Base-by-base conservation (phyloP, 2,888 invertebrate genomes). In the Trileptium ribeirensis region DNA sequence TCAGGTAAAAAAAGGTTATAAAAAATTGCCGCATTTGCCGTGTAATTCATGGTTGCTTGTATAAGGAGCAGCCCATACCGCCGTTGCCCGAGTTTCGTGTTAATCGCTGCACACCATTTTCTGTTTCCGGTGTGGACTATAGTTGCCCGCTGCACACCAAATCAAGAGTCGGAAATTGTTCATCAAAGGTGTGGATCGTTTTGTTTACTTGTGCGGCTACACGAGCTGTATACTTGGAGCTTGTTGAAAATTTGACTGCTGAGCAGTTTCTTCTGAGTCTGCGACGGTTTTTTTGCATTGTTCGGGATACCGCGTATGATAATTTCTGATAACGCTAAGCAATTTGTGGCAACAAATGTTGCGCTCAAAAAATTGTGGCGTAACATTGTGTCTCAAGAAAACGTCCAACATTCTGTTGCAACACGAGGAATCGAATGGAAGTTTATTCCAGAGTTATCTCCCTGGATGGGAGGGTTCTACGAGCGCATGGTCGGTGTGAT, bases 301-400 rank as follows among this genome's bases (percentile, higher is more conserved):
- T 51, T 51, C 24, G 87, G 89, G 1, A 81, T 86, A 38, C 87
- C 88, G 0, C 82, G 74, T 15, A 83, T 85, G 1, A 86, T 89
- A 0, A 88, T 86, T 77, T 86, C 86, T 34, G 89, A 90, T 80
- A 89, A 89, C 81, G 89, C 88, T 0, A 86, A 87, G 0, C 89
- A 89, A 82, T 90, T 90, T 83, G 51, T 51, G 8, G 51, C 51
- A 24, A 24, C 51, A 51, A 51, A 51, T 51, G 8, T 24, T 51
- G 51, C 51, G 51, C 24, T 51, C 24, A 15, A 8, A 15, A 83
- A 86, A 0, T 87, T 89, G 0, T 33, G 33, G 70, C n/a, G 8
- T 19, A 19, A 8, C n/a, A n/a, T 70, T 15, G 8, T 70, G 33
- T n/a, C 3, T 36, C 33, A 70, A 15, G 8, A 8, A 19, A 19